Percentiles rank a stretch among this genome's conserved stretches.
Conservation (phyloP, 2,797 vertebrate genomes). For the Lepidocolaptes lacrymiger region DNA sequence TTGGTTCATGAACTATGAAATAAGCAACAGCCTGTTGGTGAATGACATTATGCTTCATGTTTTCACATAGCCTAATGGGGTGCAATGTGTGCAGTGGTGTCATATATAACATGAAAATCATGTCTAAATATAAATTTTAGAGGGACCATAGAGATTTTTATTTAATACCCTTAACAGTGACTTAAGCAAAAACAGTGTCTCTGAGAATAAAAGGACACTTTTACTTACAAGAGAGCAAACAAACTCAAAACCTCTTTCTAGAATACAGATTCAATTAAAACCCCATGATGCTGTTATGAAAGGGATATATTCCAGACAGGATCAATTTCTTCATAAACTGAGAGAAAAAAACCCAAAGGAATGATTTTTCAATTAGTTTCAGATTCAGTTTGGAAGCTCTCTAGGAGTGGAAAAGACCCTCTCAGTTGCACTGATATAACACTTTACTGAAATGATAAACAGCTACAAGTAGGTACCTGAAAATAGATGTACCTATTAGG, state of each 20-base stretch:
- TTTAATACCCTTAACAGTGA: background rate
- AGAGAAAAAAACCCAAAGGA: constrained; percentile 8
- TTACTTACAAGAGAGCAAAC: background rate
- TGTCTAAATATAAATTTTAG: background rate
- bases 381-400: background rate
- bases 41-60: background rate
- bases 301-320: background rate
- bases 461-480: background rate
- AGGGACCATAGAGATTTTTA: background rate
- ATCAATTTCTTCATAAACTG: constrained; percentile 29
- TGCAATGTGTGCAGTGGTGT: background rate
- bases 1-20: background rate
- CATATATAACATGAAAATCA: background rate
- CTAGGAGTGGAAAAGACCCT: background rate
- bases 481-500: constrained; percentile 32
- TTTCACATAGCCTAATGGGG: background rate
- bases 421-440: background rate
- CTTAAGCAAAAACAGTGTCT: background rate
- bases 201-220: background rate
- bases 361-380: constrained; percentile 35
- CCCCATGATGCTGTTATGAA: background rate
- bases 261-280: constrained; percentile 24
- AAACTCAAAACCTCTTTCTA: background rate
- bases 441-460: constrained; percentile 16
- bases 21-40: background rate